Evolutionary conservation across 2,888 invertebrate genomes (phyloP), one percentile per base, ranked within the genome.

Genomic region (Entomobrya multifasciata): DNA sequence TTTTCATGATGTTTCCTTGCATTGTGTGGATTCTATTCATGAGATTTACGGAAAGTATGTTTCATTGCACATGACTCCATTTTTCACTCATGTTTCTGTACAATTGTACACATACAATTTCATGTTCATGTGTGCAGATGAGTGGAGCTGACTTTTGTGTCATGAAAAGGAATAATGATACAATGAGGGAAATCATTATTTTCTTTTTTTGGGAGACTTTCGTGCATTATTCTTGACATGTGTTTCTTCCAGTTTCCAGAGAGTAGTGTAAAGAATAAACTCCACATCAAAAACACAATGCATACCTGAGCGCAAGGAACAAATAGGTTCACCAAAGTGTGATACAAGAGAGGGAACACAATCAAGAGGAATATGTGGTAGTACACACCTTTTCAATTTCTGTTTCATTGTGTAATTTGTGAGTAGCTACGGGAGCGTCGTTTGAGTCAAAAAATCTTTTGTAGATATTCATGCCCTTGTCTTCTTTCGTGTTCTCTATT

Each of bases 381-480:
- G 41, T 13, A 65, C 60, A 41, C 82, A 79, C 85, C 85, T 85
- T 78, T 85, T 78, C 85, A 85, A 85, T 85, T 85, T 85, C 52
- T 30, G 15, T 52, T n/a, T 20, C 44, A 77, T 76, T 84, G 76
- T 83, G 44, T 25, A 60, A 77, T 57, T 65, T 60, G 6, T 65
- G 13, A 27, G 60, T 25, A 57, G 79, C 65, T 17, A n/a, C 27
- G n/a, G 44, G 60, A 17, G 41, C 20, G n/a, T n/a, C n/a, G n/a
- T n/a, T n/a, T n/a, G n/a, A n/a, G n/a, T n/a, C n/a, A n/a, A n/a
- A n/a, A n/a, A n/a, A n/a, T n/a, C n/a, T n/a, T n/a, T n/a, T n/a
- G n/a, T n/a, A n/a, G n/a, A n/a, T n/a, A n/a, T n/a, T n/a, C n/a
- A n/a, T n/a, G n/a, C n/a, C n/a, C n/a, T n/a, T n/a, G n/a, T n/a